Base-by-base conservation (phyloP, 2,888 invertebrate genomes). In the Ellobium chinense region DNA sequence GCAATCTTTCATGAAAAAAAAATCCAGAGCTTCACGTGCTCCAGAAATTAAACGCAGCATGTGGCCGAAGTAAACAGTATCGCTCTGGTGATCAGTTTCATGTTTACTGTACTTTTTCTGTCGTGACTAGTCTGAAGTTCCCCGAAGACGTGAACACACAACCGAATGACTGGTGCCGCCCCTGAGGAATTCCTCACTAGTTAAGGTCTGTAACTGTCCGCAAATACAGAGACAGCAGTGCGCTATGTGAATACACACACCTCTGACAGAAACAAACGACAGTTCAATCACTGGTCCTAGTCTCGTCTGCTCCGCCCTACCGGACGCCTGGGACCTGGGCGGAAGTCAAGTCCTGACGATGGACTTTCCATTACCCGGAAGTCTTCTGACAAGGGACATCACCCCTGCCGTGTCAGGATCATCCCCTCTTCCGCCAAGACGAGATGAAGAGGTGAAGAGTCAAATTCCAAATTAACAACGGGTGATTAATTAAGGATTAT, bases 211-310 rank as follows among this genome's bases (percentile, higher is more conserved):
- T 78, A 78, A 78, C 78, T 69, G 70, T 78, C 24, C 1, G 70
- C 62, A 69, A 78, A 78, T 70, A 78, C 12, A 29, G 39, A 62
- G 69, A 62, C 78, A 78, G 34, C 4, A 27, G 39, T n/a, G 36
- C 5, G 27, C 29, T 1, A n/a, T n/a, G 24, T 29, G 39, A 29
- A 18, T 54, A 70, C 54, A 70, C 60, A 37, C 24, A 24, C 21
- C 24, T 62, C 46, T 62, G 78, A 78, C 78, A 78, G 78, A 70
- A 37, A 78, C 63, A 70, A 78, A 78, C 62, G 78, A 39, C 70
- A 46, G 69, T 78, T 70, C 78, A 69, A 78, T 78, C 58, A 68
- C 63, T 37, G 60, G 56, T 56, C 68, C 36, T 58, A 29, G 66
- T 37, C 68, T 68, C 58, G 39, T 63, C 60, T 60, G 27, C 58